phyloP scores from a whole-genome alignment of 1,140 invertebrate species.

The Ylistrum balloti region DNA sequence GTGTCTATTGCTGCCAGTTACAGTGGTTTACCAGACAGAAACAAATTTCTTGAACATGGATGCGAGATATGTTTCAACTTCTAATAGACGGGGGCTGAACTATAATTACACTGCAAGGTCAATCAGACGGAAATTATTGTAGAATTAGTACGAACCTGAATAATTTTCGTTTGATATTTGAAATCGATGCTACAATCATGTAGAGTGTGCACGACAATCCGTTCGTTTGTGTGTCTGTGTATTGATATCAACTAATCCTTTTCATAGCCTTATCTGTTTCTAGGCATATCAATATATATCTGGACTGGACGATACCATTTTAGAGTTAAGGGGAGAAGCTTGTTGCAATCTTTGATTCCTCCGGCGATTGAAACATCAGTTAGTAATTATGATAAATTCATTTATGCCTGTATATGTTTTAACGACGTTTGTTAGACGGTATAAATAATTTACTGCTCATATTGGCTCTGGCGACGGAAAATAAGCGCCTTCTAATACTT shows the following conservation, averaged over 20 bases:
- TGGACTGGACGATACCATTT: too few relatives aligned
- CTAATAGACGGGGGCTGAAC: not conserved
- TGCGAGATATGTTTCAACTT: not conserved
- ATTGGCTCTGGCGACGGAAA: not conserved
- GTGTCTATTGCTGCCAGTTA: not conserved
- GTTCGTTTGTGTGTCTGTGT: not conserved
- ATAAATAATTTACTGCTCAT: not conserved
- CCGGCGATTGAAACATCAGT: not conserved
- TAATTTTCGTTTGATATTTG: not conserved
- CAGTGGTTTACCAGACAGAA: not conserved
- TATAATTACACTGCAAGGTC: not conserved
- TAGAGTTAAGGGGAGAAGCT: too few relatives aligned
- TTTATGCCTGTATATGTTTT: not conserved
- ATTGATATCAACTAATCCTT: too few relatives aligned
- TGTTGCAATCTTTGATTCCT: not conserved
- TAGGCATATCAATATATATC: too few relatives aligned
- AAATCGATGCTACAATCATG: slow-evolving; percentile 14
- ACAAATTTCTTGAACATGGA: not conserved
- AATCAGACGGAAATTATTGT: not conserved
- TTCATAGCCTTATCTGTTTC: too few relatives aligned
- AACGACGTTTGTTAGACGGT: not conserved
- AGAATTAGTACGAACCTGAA: not conserved
- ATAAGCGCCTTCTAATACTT: not conserved
- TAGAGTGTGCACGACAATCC: not conserved
- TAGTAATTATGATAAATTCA: not conserved